A percentile compares a stretch with the other conserved stretches of the same genome.
Evolutionary conservation across 2,888 invertebrate genomes (phyloP).

Genomic region (Apodemia zela): DNA sequence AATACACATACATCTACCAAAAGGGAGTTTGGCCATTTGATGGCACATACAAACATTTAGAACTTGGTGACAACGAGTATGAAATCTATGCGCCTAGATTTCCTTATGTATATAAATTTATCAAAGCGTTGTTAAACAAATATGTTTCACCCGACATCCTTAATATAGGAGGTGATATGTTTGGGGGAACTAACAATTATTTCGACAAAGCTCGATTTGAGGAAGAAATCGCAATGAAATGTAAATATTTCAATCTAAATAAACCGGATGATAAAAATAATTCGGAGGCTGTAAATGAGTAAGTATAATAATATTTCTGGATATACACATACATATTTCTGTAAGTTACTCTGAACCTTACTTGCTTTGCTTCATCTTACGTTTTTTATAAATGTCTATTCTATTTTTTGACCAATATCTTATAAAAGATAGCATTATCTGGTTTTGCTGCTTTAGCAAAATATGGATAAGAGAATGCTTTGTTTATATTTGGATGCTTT

Average conservation of each 20-base stretch:
- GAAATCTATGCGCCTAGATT: conserved; percentile 59
- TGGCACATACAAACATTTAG: conserved; percentile 37
- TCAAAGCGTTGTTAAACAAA: conserved; percentile 51
- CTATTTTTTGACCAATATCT: no score
- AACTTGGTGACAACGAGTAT: conserved; percentile 46
- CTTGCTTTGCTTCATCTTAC: no score
- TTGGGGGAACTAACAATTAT: conserved; percentile 47
- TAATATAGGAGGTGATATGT: conserved; percentile 41
- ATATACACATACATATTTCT: no score
- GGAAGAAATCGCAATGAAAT: conserved; percentile 58
- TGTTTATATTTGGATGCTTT: no score
- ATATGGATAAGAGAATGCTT: no score
- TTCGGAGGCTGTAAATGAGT: conserved; percentile 60
- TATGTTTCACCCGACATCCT: conserved; percentile 55
- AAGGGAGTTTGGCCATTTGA: conserved; percentile 37
- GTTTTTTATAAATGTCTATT: no score
- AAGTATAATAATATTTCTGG: conserved; percentile 36
- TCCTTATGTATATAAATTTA: conserved; percentile 60
- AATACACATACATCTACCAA: conserved; percentile 38
- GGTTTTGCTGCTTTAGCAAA: no score
- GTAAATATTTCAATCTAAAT: conserved; percentile 50
- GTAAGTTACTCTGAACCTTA: no score
- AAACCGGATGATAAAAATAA: conserved; percentile 34
- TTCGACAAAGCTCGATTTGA: conserved; percentile 51
- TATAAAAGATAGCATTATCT: no score